Percentiles rank a stretch among this genome's conserved stretches.
Conservation (phyloP, 1,140 invertebrate genomes). For the Microplitis demolitor region DNA sequence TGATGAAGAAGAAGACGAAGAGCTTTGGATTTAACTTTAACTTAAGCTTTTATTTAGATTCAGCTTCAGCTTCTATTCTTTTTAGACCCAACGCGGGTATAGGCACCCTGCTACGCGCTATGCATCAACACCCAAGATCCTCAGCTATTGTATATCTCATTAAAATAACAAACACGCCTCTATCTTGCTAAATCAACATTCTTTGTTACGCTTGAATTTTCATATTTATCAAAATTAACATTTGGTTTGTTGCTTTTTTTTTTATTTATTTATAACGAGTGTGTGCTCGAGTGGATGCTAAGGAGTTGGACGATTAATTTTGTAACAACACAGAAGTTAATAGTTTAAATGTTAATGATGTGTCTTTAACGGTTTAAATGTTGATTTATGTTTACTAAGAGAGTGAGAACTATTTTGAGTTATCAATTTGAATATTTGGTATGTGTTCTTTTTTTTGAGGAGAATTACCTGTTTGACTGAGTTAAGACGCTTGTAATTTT, state of each 20-base stretch:
- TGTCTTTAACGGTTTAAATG: background rate
- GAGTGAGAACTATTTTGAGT: too few relatives aligned
- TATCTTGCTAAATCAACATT: constrained; percentile 57
- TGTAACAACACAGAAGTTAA: background rate
- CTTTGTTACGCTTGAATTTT: constrained; percentile 50
- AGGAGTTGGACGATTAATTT: background rate
- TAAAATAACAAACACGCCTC: constrained; percentile 58
- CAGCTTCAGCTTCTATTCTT: too few relatives aligned
- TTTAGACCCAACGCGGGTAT: background rate
- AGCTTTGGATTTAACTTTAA: background rate
- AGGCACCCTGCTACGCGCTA: constrained; percentile 58
- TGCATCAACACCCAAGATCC: constrained; percentile 60
- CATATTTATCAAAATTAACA: constrained; percentile 57
- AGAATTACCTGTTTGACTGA: too few relatives aligned
- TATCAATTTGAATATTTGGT: too few relatives aligned
- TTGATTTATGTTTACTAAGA: too few relatives aligned
- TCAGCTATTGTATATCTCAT: constrained; percentile 56
- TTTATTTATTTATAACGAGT: background rate
- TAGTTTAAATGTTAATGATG: background rate
- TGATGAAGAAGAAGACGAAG: constrained; percentile 1
- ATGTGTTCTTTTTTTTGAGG: too few relatives aligned
- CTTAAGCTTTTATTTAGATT: too few relatives aligned
- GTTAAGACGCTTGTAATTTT: too few relatives aligned
- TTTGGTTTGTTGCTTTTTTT: background rate
- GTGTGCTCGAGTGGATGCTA: background rate